A percentile compares a stretch with the other conserved stretches of the same genome.
phyloP scores from a whole-genome alignment of 30 jellyfish, hydroid and myxozoan species.

The Aurelia coerulea region DNA sequence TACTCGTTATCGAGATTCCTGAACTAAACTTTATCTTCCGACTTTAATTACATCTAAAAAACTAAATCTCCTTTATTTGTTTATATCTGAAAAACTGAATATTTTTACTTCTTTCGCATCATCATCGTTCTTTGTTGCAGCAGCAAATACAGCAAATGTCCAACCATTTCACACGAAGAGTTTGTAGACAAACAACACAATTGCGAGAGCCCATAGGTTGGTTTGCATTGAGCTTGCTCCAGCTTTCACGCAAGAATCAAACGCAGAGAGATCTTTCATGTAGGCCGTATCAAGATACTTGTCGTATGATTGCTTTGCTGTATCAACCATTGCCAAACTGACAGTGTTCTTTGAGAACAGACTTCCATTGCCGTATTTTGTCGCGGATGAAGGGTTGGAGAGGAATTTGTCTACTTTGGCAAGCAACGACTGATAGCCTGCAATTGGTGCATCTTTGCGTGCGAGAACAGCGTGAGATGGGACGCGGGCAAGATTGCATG shows the following conservation, averaged over 20 bases:
- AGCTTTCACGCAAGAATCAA: slow-evolving; percentile 6
- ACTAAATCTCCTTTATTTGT: no score
- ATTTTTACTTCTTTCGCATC: no score
- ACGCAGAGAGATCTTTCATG: slow-evolving; percentile 29
- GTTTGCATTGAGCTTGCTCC: no score
- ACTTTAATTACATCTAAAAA: no score
- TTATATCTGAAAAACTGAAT: no score
- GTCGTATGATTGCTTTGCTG: slow-evolving; percentile 29
- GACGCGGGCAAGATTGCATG: slow-evolving; percentile 60
- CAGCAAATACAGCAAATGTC: no score
- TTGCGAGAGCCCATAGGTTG: no score
- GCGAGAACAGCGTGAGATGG: slow-evolving; percentile 49
- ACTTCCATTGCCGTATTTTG: slow-evolving; percentile 15
- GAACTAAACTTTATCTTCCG: no score
- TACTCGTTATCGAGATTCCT: no score
- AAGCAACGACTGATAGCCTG: slow-evolving; percentile 7
- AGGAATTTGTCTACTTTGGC: slow-evolving; percentile 8
- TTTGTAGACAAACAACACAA: no score
- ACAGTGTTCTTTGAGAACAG: slow-evolving; percentile 41
- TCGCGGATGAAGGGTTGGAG: background rate
- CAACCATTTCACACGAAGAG: no score
- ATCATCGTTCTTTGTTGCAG: no score
- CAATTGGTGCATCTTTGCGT: slow-evolving; percentile 35
- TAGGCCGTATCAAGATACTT: slow-evolving; percentile 38
- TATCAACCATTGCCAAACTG: slow-evolving; percentile 20